Evolutionary conservation across 2,797 vertebrate species (phyloP).

Genomic region (Acrossocheilus wenchowensis): DNA sequence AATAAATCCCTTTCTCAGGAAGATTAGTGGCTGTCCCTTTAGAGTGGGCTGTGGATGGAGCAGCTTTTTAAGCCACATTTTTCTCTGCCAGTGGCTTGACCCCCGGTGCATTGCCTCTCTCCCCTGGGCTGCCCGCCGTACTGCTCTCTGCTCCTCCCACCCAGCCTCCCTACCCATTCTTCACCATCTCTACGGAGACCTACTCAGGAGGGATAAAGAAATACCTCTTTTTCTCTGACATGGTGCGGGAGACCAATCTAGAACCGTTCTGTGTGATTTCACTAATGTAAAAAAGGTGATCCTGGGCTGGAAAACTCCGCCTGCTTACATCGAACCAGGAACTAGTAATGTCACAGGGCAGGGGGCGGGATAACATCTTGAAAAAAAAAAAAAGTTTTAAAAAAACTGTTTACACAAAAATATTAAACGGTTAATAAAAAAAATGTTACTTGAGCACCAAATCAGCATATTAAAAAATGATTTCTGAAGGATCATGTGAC

Average conservation of each 20-base stretch:
- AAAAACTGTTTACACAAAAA: neutral
- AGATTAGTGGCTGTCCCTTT: constrained; percentile 84
- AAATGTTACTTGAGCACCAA: neutral
- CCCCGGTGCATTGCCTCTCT: constrained; percentile 66
- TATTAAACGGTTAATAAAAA: neutral
- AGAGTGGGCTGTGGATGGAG: constrained; percentile 69
- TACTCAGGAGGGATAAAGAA: constrained; percentile 77
- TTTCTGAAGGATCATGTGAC: constrained; percentile 7
- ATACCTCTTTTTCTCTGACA: constrained; percentile 29
- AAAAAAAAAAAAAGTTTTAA: neutral
- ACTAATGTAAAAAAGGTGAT: neutral
- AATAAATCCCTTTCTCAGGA: constrained; percentile 82
- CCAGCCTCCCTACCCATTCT: constrained; percentile 70
- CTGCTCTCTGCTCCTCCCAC: constrained; percentile 51
- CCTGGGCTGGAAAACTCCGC: neutral
- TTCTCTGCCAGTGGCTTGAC: constrained; percentile 79
- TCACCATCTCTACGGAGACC: constrained; percentile 69
- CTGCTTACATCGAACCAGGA: neutral
- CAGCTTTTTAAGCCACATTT: constrained; percentile 77
- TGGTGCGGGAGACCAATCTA: constrained; percentile 12
- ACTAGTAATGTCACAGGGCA: neutral
- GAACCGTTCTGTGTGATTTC: neutral
- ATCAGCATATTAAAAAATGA: neutral
- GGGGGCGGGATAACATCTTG: neutral
- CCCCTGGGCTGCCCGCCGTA: constrained; percentile 56